These are phyloP conservation scores for Urocitellus parryii DNA, from an alignment of 2,113 vertebrate genomes.

Conservation along the genomic window DNA sequence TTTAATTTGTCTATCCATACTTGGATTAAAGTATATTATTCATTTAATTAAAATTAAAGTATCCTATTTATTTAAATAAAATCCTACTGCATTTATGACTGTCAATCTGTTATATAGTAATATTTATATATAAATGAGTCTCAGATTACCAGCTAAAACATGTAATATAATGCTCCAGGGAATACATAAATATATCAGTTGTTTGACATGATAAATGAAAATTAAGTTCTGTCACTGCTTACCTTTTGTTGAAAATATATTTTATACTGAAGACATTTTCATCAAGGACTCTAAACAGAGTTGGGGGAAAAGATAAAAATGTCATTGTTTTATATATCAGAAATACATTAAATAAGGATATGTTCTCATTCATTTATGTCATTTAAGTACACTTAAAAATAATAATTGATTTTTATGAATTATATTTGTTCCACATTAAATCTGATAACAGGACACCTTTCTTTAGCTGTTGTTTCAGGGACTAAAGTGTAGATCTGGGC, in stretches of 20 bases:
- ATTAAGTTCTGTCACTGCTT: neutral
- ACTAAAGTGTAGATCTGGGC: neutral
- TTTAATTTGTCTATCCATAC: neutral
- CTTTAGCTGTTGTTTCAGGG: neutral
- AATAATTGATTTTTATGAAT: neutral
- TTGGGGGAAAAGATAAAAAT: neutral
- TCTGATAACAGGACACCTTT: neutral
- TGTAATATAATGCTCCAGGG: neutral
- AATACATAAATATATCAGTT: neutral
- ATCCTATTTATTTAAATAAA: neutral
- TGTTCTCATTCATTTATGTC: neutral
- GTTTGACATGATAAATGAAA: slow-evolving; percentile 21
- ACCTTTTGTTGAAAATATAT: neutral
- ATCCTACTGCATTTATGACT: neutral
- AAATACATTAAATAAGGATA: neutral
- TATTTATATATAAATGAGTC: neutral
- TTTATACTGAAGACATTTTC: neutral
- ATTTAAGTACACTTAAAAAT: slow-evolving; percentile 35
- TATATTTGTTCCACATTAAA: neutral
- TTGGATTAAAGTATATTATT: too few relatives aligned
- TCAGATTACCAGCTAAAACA: neutral
- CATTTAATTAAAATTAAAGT: neutral
- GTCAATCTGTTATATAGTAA: neutral
- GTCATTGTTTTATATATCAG: neutral
- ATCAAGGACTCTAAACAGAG: neutral